Evolutionary conservation across 2,888 invertebrate genomes (phyloP), one percentile per base, ranked within the genome.

Genomic region (Chrysomela aeneicollis): DNA sequence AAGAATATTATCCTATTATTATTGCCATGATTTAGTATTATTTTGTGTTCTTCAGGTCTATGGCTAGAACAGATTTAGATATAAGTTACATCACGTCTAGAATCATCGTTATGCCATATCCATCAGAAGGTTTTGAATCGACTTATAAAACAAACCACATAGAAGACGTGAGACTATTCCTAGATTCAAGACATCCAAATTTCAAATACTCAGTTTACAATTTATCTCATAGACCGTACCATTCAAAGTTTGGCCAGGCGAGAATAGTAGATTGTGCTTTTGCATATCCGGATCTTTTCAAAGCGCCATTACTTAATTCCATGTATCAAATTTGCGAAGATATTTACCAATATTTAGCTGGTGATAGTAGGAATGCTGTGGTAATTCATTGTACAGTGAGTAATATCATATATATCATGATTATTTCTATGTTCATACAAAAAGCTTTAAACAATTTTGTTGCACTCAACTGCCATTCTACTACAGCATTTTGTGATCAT

Each of bases 81-180:
- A 91, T 97, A 61, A 94, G 92, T 78, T 96, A 96, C 82, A 89
- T 98, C 70, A 97, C 97, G 9, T 94, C 95, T 55, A 88, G 97
- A 63, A 85, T 98, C 61, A 86, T 94, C 76, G 94, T 97, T 17
- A 97, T 98, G 95, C 96, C 97, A 5, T 96, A 92, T 81, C 96
- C 97, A 1, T 95, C 94, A 0, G 97, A 98, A 80, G 95, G 96
- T 5, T 87, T 97, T 57, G 97, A 97, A 81, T 93, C 95, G n/a
- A 90, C 94, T 0, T 94, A 95, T 79, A 91, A 92, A 79, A 92
- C 93, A 12, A 97, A 97, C 82, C 93, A 95, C 80, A 92, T 96
- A 69, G 97, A 97, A 77, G 96, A 97, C 79, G 95, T 98, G 1
- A 87, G 91, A 76, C 87, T 88, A 47, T 93, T 90, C 75, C 85